A percentile compares a stretch with the other conserved stretches of the same genome.
These are phyloP conservation scores for Cepaea nemoralis DNA, from an alignment of 1,140 invertebrate genomes.

Conservation along the genomic window DNA sequence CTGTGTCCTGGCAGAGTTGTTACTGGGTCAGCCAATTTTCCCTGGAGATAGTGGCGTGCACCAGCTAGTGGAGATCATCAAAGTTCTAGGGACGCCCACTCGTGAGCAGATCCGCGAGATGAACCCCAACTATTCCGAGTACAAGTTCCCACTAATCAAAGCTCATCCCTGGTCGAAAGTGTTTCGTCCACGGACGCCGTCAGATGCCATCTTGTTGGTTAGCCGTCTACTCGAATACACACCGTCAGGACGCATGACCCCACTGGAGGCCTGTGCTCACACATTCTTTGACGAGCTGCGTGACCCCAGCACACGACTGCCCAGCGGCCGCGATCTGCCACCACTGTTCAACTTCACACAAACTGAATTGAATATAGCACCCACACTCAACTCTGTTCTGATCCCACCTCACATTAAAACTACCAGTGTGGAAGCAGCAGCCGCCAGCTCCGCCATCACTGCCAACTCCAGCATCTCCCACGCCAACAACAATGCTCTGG, in stretches of 20 bases:
- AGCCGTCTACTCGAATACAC: conserved; percentile 97
- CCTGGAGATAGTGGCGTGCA: conserved; percentile 99
- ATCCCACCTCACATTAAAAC: conserved; percentile 78
- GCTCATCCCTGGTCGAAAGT: conserved; percentile 99
- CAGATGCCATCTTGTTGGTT: conserved; percentile 97
- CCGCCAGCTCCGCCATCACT: not conserved
- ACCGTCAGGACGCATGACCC: conserved; percentile 92
- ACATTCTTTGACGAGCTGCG: conserved; percentile 97
- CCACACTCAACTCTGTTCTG: conserved; percentile 81
- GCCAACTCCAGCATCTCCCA: not conserved
- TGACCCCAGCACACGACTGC: conserved; percentile 89
- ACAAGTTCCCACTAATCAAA: conserved; percentile 99
- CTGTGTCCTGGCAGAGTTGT: conserved; percentile 96
- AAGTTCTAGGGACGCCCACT: conserved; percentile 98
- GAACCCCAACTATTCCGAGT: conserved; percentile 99
- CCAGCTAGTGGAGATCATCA: conserved; percentile 99
- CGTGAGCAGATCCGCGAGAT: conserved; percentile 99
- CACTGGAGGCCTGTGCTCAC: conserved; percentile 96
- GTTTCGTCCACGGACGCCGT: conserved; percentile 94
- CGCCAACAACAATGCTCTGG: not conserved
- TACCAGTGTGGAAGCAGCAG: conserved; percentile 11
- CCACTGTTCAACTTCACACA: conserved; percentile 98
- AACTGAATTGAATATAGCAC: conserved; percentile 78
- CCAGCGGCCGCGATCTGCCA: conserved; percentile 92
- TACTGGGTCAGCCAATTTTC: conserved; percentile 98